These are phyloP conservation scores for Bicyclus anynana DNA, from an alignment of 1,140 invertebrate species.

Conservation along the genomic window DNA sequence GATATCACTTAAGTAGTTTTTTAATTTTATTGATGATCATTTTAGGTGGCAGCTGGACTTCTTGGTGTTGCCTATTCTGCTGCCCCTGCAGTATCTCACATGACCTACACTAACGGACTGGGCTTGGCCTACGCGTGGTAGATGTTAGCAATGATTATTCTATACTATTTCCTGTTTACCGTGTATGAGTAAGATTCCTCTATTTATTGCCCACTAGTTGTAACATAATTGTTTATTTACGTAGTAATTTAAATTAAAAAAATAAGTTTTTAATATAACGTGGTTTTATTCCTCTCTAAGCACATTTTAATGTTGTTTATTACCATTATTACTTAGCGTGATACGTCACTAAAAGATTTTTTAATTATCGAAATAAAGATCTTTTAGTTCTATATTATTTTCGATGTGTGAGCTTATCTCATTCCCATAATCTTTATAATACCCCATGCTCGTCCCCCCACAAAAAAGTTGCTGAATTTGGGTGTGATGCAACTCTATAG, in stretches of 20 bases:
- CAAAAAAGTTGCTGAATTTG: too few relatives aligned
- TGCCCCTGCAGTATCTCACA: conserved; percentile 82
- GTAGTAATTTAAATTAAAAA: conserved; percentile 31
- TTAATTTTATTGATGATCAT: neutral
- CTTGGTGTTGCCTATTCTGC: conserved; percentile 80
- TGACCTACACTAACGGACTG: conserved; percentile 80
- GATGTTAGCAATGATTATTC: conserved; percentile 17
- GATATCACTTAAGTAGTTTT: neutral
- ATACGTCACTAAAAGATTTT: too few relatives aligned
- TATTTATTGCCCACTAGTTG: conserved; percentile 63
- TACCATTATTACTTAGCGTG: too few relatives aligned
- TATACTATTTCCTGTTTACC: neutral
- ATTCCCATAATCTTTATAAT: too few relatives aligned
- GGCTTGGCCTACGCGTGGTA: conserved; percentile 79
- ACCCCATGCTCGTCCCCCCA: too few relatives aligned
- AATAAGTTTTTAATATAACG: neutral
- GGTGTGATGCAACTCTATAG: too few relatives aligned
- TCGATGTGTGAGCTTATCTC: too few relatives aligned
- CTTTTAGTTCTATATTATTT: too few relatives aligned
- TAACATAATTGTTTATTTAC: conserved; percentile 52
- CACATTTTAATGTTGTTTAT: too few relatives aligned
- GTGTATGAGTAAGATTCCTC: conserved; percentile 47
- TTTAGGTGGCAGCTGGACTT: conserved; percentile 64
- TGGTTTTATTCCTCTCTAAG: too few relatives aligned
- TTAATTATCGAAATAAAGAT: too few relatives aligned